Evolutionary conservation across 2,888 invertebrate species (phyloP).

Genomic region (Volucella zonaria): DNA sequence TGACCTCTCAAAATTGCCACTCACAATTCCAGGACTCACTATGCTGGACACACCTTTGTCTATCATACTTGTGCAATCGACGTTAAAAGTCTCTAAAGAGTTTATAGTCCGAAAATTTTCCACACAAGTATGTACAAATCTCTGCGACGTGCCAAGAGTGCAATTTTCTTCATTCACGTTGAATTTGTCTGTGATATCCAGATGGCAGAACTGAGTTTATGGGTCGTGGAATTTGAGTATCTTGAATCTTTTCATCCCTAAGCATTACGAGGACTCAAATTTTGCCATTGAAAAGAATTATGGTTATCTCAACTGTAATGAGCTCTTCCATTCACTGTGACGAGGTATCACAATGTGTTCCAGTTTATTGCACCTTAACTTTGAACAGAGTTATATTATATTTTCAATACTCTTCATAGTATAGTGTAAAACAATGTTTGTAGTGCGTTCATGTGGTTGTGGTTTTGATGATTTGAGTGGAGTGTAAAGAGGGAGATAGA

Average conservation of each 20-base stretch:
- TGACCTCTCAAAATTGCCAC: neutral
- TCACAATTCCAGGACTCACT: neutral
- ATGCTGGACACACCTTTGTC: neutral
- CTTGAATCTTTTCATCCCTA: neutral
- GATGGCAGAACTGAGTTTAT: constrained; percentile 9
- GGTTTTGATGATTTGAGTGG: no score
- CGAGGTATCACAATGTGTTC: no score
- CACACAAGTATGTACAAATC: neutral
- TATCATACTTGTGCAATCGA: constrained; percentile 24
- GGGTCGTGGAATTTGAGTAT: neutral
- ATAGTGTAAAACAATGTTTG: no score
- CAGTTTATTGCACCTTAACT: no score
- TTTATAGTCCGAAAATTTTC: neutral
- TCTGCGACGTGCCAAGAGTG: constrained; percentile 8
- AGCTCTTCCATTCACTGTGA: neutral
- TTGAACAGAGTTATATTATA: no score
- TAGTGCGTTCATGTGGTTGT: no score
- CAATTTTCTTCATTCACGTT: constrained; percentile 3
- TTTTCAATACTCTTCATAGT: no score
- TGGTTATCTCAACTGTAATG: constrained; percentile 27
- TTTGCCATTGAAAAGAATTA: constrained; percentile 1
- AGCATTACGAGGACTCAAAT: neutral
- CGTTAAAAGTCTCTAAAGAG: constrained; percentile 14
- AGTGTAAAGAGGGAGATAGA: no score
- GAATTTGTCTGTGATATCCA: neutral